phyloP scores from a whole-genome alignment of 2,113 vertebrate genomes.

The Galeopterus variegatus region DNA sequence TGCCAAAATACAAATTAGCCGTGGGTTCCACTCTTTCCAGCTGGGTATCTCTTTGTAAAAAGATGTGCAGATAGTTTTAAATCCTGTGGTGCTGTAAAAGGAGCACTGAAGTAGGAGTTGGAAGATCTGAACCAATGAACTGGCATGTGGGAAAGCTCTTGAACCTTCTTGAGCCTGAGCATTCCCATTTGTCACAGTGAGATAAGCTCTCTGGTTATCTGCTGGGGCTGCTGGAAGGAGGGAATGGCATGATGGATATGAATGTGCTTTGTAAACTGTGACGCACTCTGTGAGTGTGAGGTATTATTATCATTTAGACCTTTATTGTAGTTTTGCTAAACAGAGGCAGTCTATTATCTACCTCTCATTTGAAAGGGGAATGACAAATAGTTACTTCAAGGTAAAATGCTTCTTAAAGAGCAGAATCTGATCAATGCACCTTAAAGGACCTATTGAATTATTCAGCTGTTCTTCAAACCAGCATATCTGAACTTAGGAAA shows the following conservation, averaged over 20 bases:
- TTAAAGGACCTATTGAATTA: slow-evolving; percentile 74
- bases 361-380: slow-evolving; percentile 60
- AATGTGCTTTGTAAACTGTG: slow-evolving; percentile 29
- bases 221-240: slow-evolving; percentile 5
- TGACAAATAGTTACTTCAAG: slow-evolving; percentile 77
- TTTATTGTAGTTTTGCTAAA: slow-evolving; percentile 73
- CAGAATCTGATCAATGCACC: slow-evolving; percentile 67
- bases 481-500: slow-evolving; percentile 53
- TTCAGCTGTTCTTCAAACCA: slow-evolving; percentile 68
- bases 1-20: slow-evolving; percentile 37
- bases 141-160: slow-evolving; percentile 7
- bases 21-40: not conserved
- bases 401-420: slow-evolving; percentile 70
- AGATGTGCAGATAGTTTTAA: slow-evolving; percentile 38
- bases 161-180: not conserved
- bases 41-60: slow-evolving; percentile 28
- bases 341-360: slow-evolving; percentile 58
- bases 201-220: slow-evolving; percentile 6
- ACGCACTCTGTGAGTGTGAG: not conserved
- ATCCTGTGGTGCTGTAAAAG: not conserved
- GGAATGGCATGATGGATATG: not conserved
- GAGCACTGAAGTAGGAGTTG: not conserved
- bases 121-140: slow-evolving; percentile 1
- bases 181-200: not conserved
- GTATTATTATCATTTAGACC: slow-evolving; percentile 64